These are phyloP conservation scores for Channa maculata DNA, from an alignment of 2,113 vertebrate species.

Conservation along the genomic window DNA sequence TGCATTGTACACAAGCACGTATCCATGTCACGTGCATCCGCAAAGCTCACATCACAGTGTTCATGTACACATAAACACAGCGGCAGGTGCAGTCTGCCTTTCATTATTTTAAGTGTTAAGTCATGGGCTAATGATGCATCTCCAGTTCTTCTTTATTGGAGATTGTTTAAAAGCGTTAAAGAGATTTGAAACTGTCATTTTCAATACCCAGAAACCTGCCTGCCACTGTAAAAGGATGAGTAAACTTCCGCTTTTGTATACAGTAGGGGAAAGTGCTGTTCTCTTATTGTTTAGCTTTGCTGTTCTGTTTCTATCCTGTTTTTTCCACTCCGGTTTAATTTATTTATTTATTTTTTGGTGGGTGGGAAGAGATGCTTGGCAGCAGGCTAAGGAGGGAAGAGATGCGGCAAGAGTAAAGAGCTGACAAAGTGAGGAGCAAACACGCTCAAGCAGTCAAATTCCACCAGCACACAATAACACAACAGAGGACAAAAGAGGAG, in stretches of 20 bases:
- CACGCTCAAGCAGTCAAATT: constrained; percentile 46
- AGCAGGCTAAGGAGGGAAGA: constrained; percentile 61
- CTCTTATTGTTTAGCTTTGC: constrained; percentile 7
- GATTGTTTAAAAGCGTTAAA: constrained; percentile 10
- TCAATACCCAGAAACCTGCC: constrained; percentile 23
- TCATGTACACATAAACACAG: neutral
- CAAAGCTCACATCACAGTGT: constrained; percentile 20
- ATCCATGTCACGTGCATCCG: constrained; percentile 6
- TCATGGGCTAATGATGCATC: constrained; percentile 2
- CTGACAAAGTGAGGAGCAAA: constrained; percentile 67
- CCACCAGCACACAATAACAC: constrained; percentile 63
- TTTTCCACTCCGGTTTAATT: neutral
- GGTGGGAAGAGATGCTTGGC: constrained; percentile 37
- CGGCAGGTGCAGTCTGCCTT: constrained; percentile 19
- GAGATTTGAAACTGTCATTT: constrained; percentile 44
- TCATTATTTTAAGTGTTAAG: constrained; percentile 25
- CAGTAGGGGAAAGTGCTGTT: neutral
- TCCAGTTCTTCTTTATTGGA: neutral
- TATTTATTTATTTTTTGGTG: too few species aligned
- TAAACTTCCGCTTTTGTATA: constrained; percentile 1
- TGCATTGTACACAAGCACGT: constrained; percentile 38
- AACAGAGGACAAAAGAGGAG: constrained; percentile 66
- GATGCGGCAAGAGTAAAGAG: constrained; percentile 59
- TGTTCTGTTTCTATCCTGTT: constrained; percentile 1
- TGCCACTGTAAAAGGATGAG: constrained; percentile 15